Conservation (phyloP, 2,113 vertebrate genomes). For the Naja naja region DNA sequence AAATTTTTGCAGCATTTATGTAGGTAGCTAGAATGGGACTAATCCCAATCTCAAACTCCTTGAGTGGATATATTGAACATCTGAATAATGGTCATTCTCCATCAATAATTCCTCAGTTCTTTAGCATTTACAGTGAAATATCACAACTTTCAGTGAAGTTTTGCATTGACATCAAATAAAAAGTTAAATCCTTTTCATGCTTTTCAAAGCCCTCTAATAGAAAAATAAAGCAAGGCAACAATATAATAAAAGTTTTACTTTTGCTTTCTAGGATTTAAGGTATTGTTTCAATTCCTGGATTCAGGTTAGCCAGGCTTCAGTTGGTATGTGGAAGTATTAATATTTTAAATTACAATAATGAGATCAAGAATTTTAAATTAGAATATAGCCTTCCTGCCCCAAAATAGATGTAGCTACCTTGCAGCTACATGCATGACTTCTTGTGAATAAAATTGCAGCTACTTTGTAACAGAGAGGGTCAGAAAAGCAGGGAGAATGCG, state of each 20-base stretch:
- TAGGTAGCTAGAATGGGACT: neutral
- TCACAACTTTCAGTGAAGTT: neutral
- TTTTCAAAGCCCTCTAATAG: neutral
- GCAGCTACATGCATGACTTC: constrained; percentile 41
- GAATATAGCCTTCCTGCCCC: constrained; percentile 23
- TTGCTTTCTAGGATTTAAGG: neutral
- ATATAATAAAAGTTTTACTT: neutral
- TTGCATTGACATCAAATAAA: neutral
- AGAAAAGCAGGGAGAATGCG: neutral
- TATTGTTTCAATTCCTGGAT: neutral
- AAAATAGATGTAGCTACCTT: constrained; percentile 46
- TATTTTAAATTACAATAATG: neutral
- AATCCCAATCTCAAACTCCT: too few relatives aligned
- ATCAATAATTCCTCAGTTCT: neutral
- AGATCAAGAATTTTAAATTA: constrained; percentile 32
- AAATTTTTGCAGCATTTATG: neutral
- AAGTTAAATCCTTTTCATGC: neutral
- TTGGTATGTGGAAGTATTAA: neutral
- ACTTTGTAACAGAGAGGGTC: constrained; percentile 9
- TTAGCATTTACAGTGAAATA: neutral
- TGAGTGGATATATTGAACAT: neutral
- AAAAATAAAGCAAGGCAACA: neutral
- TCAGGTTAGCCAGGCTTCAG: neutral
- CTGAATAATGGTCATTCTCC: neutral
- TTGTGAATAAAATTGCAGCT: constrained; percentile 1